Percentiles rank a stretch among this genome's conserved stretches.
These are phyloP conservation scores for Lacanobia oleracea DNA, from an alignment of 2,888 invertebrate genomes.

Conservation along the genomic window DNA sequence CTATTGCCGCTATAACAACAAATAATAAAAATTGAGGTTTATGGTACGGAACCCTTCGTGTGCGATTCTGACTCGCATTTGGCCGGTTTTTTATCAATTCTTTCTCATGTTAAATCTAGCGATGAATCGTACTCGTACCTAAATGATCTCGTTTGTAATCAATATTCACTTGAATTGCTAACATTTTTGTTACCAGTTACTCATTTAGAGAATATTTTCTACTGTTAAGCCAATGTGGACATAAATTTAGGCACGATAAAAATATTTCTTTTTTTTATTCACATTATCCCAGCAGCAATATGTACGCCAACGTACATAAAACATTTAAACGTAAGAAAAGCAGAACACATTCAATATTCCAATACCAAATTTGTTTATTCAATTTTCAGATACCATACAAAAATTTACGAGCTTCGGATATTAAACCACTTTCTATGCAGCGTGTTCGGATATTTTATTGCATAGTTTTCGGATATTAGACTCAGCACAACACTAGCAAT, in stretches of 20 bases:
- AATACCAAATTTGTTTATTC: slow-evolving; percentile 23
- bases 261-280: not conserved
- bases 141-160: too few species aligned
- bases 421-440: slow-evolving; percentile 28
- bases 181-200: too few species aligned
- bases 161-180: too few species aligned
- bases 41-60: too few species aligned
- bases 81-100: too few species aligned
- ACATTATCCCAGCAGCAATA: not conserved
- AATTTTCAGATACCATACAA: slow-evolving; percentile 23
- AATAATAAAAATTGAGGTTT: too few species aligned
- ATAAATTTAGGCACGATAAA: not conserved
- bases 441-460: slow-evolving; percentile 32
- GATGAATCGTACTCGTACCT: too few species aligned
- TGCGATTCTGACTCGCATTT: too few species aligned
- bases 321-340: not conserved
- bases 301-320: not conserved
- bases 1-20: too few species aligned
- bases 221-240: too few species aligned
- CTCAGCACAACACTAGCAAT: slow-evolving; percentile 44
- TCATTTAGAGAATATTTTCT: too few species aligned
- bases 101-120: too few species aligned
- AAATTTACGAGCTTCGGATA: slow-evolving; percentile 55
- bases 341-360: slow-evolving; percentile 2
- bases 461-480: slow-evolving; percentile 50